phyloP scores from a whole-genome alignment of 2,113 vertebrate genomes.

The Geothlypis trichas region DNA sequence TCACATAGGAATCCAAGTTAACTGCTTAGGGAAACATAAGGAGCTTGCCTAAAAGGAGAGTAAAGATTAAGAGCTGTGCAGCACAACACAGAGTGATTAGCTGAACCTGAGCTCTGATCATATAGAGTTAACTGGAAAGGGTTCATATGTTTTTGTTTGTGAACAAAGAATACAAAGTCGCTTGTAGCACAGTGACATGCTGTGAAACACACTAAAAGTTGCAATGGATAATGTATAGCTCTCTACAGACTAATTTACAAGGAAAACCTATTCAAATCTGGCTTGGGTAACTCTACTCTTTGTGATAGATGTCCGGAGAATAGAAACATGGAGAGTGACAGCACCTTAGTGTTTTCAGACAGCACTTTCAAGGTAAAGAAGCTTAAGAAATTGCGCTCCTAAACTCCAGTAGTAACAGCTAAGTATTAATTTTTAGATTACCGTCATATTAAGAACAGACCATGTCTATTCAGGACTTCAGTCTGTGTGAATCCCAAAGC shows the following conservation, averaged over 20 bases:
- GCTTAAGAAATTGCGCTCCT: not conserved
- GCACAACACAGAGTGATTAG: too few species aligned
- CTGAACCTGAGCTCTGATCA: not conserved
- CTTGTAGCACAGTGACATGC: fast-evolving
- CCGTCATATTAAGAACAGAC: not conserved
- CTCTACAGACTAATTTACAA: not conserved
- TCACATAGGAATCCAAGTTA: not conserved
- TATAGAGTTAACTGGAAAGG: not conserved
- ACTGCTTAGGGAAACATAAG: not conserved
- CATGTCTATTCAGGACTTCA: not conserved
- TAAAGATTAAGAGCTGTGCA: not conserved
- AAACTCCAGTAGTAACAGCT: not conserved
- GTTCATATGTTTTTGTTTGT: not conserved
- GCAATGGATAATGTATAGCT: not conserved
- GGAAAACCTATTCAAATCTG: not conserved
- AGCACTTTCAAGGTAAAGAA: not conserved
- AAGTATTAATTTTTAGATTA: not conserved
- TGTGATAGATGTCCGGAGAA: fast-evolving
- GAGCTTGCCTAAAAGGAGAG: not conserved
- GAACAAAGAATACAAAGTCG: not conserved
- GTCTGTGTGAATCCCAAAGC: not conserved
- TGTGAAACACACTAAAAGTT: not conserved
- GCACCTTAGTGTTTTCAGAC: not conserved
- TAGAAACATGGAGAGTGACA: not conserved
- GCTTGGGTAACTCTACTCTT: not conserved